phyloP scores from a whole-genome alignment of 2,113 vertebrate species.

The Megaleporinus macrocephalus region DNA sequence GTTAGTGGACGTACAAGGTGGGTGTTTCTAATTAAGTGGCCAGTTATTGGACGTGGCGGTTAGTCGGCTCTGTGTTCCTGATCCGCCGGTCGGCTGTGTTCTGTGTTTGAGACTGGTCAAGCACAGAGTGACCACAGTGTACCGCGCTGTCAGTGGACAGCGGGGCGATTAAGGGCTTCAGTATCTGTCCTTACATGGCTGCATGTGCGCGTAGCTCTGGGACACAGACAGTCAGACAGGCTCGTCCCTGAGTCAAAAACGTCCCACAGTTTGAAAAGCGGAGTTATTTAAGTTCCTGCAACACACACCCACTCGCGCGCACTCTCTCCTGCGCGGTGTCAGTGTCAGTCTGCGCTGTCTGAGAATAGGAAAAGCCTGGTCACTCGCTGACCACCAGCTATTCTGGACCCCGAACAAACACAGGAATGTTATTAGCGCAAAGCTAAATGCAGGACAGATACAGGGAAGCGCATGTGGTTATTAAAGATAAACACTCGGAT shows the following conservation, averaged over 20 bases:
- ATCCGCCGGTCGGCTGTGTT: too few species aligned
- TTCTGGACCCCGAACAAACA: not conserved
- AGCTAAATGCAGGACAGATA: not conserved
- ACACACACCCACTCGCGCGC: not conserved
- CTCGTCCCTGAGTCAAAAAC: not conserved
- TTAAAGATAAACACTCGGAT: constrained; percentile 8
- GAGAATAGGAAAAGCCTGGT: too few species aligned
- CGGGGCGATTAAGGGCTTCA: not conserved
- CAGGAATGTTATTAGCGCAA: not conserved
- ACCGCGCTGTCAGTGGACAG: not conserved
- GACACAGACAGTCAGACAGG: not conserved
- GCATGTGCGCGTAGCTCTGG: not conserved
- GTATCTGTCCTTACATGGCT: not conserved
- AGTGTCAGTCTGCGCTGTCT: too few species aligned
- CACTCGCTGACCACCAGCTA: too few species aligned
- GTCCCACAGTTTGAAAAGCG: not conserved
- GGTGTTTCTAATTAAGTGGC: too few species aligned
- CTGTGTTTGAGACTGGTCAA: too few species aligned
- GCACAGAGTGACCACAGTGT: not conserved
- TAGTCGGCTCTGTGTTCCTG: too few species aligned
- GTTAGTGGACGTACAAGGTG: too few species aligned
- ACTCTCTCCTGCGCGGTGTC: not conserved
- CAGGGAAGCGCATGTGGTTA: not conserved
- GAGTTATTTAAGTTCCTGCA: not conserved
- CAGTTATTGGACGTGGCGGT: too few species aligned